Conservation (phyloP, 2,888 invertebrate genomes). For the Muschampia plurimacula region DNA sequence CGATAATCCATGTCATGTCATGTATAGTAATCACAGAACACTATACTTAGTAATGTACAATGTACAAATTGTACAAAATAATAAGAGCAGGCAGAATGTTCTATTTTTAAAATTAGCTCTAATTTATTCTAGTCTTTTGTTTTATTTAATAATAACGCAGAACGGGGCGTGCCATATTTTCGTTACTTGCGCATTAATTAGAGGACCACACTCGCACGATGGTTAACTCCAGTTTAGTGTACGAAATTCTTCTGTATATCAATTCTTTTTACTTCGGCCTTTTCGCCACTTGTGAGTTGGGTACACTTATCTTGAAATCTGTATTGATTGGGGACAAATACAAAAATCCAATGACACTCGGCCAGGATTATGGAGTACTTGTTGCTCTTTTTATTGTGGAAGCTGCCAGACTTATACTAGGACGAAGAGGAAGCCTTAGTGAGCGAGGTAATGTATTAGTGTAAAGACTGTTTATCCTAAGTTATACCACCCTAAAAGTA, state of each 20-base stretch:
- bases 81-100: neutral
- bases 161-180: neutral
- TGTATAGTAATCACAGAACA: too few relatives aligned
- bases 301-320: conserved; percentile 91
- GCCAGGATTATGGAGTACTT: conserved; percentile 92
- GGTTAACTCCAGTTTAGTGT: conserved; percentile 92
- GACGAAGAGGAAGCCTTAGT: conserved; percentile 94
- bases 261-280: conserved; percentile 96
- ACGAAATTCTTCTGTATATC: conserved; percentile 93
- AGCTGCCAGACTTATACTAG: conserved; percentile 92
- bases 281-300: conserved; percentile 93
- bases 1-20: too few relatives aligned
- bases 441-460: conserved; percentile 85
- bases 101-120: conserved; percentile 32
- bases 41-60: too few relatives aligned
- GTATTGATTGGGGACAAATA: conserved; percentile 84
- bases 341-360: conserved; percentile 88
- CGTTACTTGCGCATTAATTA: neutral
- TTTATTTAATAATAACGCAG: conserved; percentile 9
- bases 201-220: conserved; percentile 57
- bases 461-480: neutral
- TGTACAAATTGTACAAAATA: too few relatives aligned
- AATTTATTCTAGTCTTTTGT: conserved; percentile 18
- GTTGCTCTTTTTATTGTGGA: conserved; percentile 92
- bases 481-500: neutral